Conservation (phyloP, 92 coral and sea anemone species). For the Hydrozoanthus gracilis region DNA sequence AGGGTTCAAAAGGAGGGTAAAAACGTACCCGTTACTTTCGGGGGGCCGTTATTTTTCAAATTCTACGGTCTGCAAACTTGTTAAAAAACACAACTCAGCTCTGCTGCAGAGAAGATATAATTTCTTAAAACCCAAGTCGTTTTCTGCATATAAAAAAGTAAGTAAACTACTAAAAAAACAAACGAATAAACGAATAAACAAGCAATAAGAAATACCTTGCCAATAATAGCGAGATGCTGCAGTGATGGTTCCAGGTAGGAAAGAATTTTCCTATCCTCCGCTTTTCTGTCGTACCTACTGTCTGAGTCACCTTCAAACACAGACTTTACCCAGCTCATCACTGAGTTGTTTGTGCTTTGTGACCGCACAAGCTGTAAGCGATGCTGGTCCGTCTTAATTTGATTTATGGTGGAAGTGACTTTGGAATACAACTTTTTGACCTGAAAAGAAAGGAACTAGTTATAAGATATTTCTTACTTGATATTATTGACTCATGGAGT, state of each 20-base stretch:
- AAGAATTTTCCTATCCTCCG: constrained; percentile 66
- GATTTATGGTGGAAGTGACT: constrained; percentile 61
- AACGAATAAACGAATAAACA: no score
- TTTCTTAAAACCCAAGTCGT: no score
- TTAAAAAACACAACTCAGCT: no score
- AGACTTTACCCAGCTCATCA: constrained; percentile 65
- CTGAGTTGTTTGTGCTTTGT: constrained; percentile 27
- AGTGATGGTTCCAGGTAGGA: constrained; percentile 70
- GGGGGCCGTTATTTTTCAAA: no score
- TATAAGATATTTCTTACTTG: no score
- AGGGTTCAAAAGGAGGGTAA: neutral
- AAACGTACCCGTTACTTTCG: neutral
- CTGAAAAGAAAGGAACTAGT: constrained; percentile 28
- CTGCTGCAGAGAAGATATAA: no score
- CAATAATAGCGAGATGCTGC: constrained; percentile 49
- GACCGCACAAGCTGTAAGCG: constrained; percentile 31
- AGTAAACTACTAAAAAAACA: no score
- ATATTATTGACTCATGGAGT: no score
- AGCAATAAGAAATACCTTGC: constrained; percentile 5
- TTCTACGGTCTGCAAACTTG: no score
- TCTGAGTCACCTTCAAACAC: constrained; percentile 65
- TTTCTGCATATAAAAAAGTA: no score
- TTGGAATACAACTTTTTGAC: constrained; percentile 58
- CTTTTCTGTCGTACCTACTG: constrained; percentile 53
- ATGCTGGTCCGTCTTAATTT: constrained; percentile 36